phyloP scores from a whole-genome alignment of 2,113 vertebrate species.

The Brienomyrus longianalis region DNA sequence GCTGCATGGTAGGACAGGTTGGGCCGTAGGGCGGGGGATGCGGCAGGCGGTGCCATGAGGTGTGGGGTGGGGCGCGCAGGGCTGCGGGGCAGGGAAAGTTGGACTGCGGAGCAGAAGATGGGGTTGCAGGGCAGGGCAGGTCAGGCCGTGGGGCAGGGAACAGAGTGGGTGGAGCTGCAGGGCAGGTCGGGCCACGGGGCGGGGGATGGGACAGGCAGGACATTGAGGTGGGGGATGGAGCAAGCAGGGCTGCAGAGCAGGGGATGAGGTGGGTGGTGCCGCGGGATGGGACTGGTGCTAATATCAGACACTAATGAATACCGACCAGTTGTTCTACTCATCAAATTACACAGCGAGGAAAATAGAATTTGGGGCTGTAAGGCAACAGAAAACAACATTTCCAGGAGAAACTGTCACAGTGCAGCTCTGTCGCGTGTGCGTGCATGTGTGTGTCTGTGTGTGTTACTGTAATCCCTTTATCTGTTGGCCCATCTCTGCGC shows the following conservation, averaged over 20 bases:
- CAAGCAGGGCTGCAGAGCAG: background rate
- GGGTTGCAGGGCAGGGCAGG: background rate
- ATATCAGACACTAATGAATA: constrained; percentile 54
- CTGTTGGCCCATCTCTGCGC: background rate
- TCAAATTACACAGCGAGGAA: constrained; percentile 46
- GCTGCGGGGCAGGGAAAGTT: background rate
- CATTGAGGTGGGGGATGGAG: background rate
- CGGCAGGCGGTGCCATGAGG: background rate
- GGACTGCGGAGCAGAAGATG: too few relatives aligned
- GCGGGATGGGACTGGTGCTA: constrained; percentile 13
- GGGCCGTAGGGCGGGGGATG: background rate
- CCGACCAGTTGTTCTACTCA: constrained; percentile 64
- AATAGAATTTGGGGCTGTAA: background rate
- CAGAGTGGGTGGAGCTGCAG: too few relatives aligned
- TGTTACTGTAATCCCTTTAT: background rate
- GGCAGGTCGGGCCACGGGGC: too few relatives aligned
- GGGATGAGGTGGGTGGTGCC: background rate
- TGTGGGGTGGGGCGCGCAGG: background rate
- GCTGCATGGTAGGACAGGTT: constrained; percentile 32
- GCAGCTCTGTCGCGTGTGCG: constrained; percentile 32
- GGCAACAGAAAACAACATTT: background rate
- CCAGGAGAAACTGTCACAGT: background rate
- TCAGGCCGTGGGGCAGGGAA: too few relatives aligned
- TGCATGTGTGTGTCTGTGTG: background rate
- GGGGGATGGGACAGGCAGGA: constrained; percentile 33